phyloP scores from a whole-genome alignment of 2,113 vertebrate species.

The Scalopus aquaticus region DNA sequence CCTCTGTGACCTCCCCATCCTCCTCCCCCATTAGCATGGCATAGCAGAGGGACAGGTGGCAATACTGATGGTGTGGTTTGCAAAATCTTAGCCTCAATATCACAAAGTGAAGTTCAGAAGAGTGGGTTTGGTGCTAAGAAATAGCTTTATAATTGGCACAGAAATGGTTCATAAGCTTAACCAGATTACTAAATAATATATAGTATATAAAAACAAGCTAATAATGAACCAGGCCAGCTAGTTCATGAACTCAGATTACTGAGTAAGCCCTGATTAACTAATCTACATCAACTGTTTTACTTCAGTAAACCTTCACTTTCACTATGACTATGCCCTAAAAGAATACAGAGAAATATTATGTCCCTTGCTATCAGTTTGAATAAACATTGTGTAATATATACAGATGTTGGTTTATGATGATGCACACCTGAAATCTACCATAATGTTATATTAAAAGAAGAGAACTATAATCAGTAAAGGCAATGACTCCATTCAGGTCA shows the following conservation, averaged over 20 bases:
- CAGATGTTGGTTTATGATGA: neutral
- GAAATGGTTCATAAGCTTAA: neutral
- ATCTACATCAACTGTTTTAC: neutral
- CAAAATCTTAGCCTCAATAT: neutral
- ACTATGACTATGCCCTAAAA: neutral
- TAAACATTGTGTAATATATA: neutral
- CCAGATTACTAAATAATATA: neutral
- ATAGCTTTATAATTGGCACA: neutral
- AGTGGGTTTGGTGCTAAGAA: neutral
- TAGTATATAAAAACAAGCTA: neutral
- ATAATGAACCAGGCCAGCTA: neutral
- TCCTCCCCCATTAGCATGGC: neutral
- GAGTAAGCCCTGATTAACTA: neutral
- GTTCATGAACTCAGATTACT: neutral
- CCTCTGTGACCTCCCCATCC: neutral
- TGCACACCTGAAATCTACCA: neutral
- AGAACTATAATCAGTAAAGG: conserved; percentile 15
- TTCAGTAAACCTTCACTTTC: neutral
- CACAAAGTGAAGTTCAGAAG: neutral
- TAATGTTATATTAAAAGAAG: neutral
- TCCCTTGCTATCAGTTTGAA: neutral
- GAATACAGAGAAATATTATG: neutral
- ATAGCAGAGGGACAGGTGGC: neutral
- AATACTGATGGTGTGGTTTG: neutral
- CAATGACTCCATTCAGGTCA: neutral